Evolutionary conservation across 2,113 vertebrate species (phyloP).

Genomic region (Promerops cafer): DNA sequence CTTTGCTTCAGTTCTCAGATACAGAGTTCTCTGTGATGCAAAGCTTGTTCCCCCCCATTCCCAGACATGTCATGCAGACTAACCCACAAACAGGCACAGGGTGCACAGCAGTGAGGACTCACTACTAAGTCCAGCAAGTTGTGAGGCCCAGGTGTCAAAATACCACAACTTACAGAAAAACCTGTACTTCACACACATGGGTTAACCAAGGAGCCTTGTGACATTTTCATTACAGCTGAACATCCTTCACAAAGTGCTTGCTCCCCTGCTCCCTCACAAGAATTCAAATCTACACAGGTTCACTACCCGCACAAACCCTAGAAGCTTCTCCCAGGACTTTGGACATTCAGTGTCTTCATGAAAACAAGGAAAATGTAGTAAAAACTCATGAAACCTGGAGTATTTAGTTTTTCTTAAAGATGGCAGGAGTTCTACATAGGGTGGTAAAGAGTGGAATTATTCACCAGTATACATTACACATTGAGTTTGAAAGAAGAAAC

Average conservation of each 20-base stretch:
- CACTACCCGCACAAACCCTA: not conserved
- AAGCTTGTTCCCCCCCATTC: not conserved
- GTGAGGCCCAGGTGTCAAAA: not conserved
- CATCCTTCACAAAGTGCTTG: not conserved
- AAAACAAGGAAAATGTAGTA: not conserved
- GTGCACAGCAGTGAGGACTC: not conserved
- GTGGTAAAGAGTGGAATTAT: not conserved
- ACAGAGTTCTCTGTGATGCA: not conserved
- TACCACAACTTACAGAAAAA: not conserved
- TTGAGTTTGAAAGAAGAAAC: not conserved
- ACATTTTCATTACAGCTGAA: not conserved
- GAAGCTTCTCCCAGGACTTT: not conserved
- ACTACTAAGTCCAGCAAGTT: not conserved
- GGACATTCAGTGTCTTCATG: not conserved
- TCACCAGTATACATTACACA: not conserved
- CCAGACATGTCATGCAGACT: not conserved
- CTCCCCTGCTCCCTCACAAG: not conserved
- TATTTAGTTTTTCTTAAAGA: not conserved
- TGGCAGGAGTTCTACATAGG: not conserved
- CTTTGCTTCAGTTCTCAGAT: not conserved
- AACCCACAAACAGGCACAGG: not conserved
- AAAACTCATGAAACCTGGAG: not conserved
- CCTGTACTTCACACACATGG: not conserved
- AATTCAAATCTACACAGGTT: not conserved
- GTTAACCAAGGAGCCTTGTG: accelerated